phyloP scores from a whole-genome alignment of 2,113 vertebrate species.

The Shinisaurus crocodilurus region DNA sequence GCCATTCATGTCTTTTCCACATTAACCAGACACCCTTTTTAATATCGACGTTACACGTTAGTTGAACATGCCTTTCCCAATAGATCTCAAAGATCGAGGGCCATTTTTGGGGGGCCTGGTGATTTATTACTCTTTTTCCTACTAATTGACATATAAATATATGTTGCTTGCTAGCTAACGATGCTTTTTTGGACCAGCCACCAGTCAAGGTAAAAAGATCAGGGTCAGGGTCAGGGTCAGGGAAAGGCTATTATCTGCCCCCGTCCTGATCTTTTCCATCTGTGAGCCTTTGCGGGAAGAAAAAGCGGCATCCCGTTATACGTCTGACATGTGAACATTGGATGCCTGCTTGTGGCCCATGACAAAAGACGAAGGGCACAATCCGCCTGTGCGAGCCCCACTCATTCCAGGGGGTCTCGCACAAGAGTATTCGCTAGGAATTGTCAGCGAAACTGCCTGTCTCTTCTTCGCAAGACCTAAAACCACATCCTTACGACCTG shows the following conservation, averaged over 20 bases:
- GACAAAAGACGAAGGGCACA: background rate
- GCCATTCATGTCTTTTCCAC: background rate
- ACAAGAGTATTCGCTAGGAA: background rate
- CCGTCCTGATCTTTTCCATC: conserved; percentile 69
- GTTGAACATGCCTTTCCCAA: too few relatives aligned
- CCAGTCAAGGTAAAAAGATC: background rate
- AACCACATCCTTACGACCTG: background rate
- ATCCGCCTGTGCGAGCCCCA: background rate
- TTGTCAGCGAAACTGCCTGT: background rate
- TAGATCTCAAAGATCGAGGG: background rate
- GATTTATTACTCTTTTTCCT: background rate
- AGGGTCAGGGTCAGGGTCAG: conserved; percentile 14
- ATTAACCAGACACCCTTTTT: background rate
- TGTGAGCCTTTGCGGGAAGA: conserved; percentile 50
- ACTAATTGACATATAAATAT: background rate
- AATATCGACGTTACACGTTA: background rate
- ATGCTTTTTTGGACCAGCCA: background rate
- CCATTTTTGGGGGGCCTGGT: background rate
- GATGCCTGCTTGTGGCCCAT: fast-evolving
- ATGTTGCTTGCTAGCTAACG: background rate
- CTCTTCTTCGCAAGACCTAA: background rate
- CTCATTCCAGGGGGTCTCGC: background rate
- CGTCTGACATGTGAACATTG: background rate
- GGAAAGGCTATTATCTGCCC: conserved; percentile 6
- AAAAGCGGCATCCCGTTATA: background rate